A percentile compares a stretch with the other conserved stretches of the same genome.
These are phyloP conservation scores for Tinamus guttatus DNA, from an alignment of 2,113 vertebrate genomes.

Conservation along the genomic window DNA sequence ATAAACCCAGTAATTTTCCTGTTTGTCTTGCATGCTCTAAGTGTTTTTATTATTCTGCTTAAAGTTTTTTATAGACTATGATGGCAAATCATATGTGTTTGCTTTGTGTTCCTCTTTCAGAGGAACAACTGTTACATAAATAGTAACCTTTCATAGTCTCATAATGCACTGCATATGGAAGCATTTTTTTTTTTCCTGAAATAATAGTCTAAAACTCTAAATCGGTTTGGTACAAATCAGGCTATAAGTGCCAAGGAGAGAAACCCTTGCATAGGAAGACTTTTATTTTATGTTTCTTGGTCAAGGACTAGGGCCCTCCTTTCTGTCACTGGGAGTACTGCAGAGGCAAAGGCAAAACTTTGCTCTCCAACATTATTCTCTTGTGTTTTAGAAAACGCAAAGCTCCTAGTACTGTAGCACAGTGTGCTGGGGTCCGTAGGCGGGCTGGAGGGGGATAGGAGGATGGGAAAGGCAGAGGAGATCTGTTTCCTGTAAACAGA, in stretches of 20 bases:
- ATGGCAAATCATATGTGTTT: not conserved
- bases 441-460: not conserved
- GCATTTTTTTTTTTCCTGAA: not conserved
- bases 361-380: not conserved
- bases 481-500: not conserved
- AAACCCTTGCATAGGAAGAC: not conserved
- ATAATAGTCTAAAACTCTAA: not conserved
- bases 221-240: not conserved
- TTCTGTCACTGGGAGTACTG: not conserved
- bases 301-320: not conserved
- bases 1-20: not conserved
- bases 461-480: not conserved
- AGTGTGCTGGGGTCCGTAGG: not conserved
- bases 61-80: not conserved
- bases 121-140: rapidly evolving
- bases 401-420: not conserved
- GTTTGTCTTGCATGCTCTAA: not conserved
- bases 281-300: not conserved
- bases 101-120: not conserved
- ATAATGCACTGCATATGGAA: not conserved
- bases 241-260: not conserved
- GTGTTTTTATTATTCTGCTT: not conserved
- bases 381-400: not conserved
- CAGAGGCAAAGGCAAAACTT: not conserved
- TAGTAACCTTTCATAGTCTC: not conserved